Evolutionary conservation across 1,140 invertebrate genomes (phyloP), one percentile per base, ranked within the genome.

Genomic region (Micrasema minimum): DNA sequence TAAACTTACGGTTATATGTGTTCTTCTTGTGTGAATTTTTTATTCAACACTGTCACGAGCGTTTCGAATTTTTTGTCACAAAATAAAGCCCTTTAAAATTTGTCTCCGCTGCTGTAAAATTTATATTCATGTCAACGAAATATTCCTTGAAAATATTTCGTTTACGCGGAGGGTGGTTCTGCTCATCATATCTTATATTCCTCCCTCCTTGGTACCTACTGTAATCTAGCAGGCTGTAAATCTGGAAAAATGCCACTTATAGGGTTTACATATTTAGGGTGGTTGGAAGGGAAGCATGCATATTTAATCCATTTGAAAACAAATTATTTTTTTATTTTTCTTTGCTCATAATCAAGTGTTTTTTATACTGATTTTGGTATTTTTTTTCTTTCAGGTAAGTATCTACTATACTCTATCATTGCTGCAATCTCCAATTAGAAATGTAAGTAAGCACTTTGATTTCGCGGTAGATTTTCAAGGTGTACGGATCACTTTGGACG

Each of bases 171-270:
- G 48, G 37, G 55, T 11, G 55, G 16, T 41, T 9, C 31, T 59
- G 2, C 55, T 59, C 55, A 59, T 43, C 55, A 23, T 23, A 20
- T 41, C 55, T 59, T 59, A 59, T 59, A 59, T 59, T 59, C 59
- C 11, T 46, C 26, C 11, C 31, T 41, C 23, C 61, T 41, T 53
- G 6, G 22, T 35, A 51, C 37, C 50, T 35, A 14, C 37, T 38
- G 35, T 62, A 74, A 74, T 74, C 67, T 70, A 26, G 23, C 14
- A 23, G 55, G 59, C 46, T 22, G 53, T 67, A 74, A 71, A 74
- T 74, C 72, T 74, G 65, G 68, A 71, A 72, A 69, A 74, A 73
- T 73, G 68, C 68, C 66, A 71, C 69, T 73, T 70, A 73, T 57
- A 71, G 55, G 55, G 41, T 66, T 68, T 55, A 43, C 64, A 68